Percentiles rank a stretch among this genome's conserved stretches.
Evolutionary conservation across 2,797 vertebrate species (phyloP).

Genomic region (Enteromius trimaculatus): DNA sequence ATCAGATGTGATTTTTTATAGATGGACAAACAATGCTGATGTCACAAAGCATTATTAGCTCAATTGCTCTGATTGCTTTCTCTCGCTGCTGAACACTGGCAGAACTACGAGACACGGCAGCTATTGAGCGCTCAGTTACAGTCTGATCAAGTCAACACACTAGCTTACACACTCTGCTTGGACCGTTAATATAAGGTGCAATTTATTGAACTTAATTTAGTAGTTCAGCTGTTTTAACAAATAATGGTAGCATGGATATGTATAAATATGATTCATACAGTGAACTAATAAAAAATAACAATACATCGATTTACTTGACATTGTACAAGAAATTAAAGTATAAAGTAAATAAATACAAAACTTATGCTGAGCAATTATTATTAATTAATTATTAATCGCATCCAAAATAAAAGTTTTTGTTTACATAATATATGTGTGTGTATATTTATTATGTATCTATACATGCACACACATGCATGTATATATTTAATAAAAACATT

Average conservation of each 20-base stretch:
- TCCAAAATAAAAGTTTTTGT: too few relatives aligned
- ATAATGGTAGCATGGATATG: not conserved
- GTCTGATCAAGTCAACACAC: constrained; percentile 30
- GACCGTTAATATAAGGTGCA: not conserved
- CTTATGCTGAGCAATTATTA: not conserved
- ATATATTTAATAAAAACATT: too few relatives aligned
- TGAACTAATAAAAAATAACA: not conserved
- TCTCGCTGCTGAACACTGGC: constrained; percentile 15
- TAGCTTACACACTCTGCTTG: constrained; percentile 28
- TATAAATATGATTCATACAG: not conserved
- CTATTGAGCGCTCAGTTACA: constrained; percentile 44
- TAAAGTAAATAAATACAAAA: not conserved
- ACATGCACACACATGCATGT: too few relatives aligned
- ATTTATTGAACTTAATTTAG: not conserved
- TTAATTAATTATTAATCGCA: too few relatives aligned
- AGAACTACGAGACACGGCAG: constrained; percentile 31
- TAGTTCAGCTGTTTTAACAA: not conserved
- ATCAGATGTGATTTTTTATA: constrained; percentile 29
- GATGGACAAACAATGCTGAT: constrained; percentile 23
- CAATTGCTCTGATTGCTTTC: constrained; percentile 32
- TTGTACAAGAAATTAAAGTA: not conserved
- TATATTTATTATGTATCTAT: too few relatives aligned
- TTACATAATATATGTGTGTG: too few relatives aligned
- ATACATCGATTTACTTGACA: too few relatives aligned
- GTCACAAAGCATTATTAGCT: constrained; percentile 30